phyloP scores from a whole-genome alignment of 1,140 invertebrate genomes.

The Trinorchestia longiramus region DNA sequence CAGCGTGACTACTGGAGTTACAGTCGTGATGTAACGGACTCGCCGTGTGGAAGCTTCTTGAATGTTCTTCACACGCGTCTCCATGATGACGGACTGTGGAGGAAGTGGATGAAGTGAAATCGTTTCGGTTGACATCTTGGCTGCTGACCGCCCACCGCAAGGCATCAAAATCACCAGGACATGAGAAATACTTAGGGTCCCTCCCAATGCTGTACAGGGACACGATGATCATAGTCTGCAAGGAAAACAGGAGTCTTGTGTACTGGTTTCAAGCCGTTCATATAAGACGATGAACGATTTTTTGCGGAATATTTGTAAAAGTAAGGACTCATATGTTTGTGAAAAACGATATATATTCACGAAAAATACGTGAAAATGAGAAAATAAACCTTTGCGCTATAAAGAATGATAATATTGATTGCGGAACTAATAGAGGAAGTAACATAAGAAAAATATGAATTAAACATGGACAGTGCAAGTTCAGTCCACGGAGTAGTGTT shows the following conservation, averaged over 20 bases:
- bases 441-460: too few relatives aligned
- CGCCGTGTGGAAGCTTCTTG: neutral
- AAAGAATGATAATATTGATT: too few relatives aligned
- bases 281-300: too few relatives aligned
- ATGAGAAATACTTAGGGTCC: slow-evolving; percentile 78
- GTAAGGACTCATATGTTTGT: too few relatives aligned
- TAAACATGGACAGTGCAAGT: too few relatives aligned
- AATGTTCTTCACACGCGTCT: neutral
- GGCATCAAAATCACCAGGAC: slow-evolving; percentile 80
- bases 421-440: too few relatives aligned
- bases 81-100: neutral
- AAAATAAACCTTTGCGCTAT: too few relatives aligned
- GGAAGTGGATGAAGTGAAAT: neutral
- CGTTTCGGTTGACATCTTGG: neutral
- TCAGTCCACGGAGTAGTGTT: too few relatives aligned
- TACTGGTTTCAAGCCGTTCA: too few relatives aligned
- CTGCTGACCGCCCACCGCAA: slow-evolving; percentile 77
- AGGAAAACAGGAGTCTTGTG: neutral
- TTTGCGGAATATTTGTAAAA: too few relatives aligned
- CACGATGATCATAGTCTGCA: slow-evolving; percentile 81
- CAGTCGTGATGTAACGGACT: neutral
- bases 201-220: slow-evolving; percentile 86
- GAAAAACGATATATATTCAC: too few relatives aligned
- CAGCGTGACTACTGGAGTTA: neutral
- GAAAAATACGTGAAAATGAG: too few relatives aligned